A percentile compares a stretch with the other conserved stretches of the same genome.
These are phyloP conservation scores for Lycopodina hypogea DNA, from an alignment of 37 sponge, comb jelly and placozoan species.

Conservation along the genomic window DNA sequence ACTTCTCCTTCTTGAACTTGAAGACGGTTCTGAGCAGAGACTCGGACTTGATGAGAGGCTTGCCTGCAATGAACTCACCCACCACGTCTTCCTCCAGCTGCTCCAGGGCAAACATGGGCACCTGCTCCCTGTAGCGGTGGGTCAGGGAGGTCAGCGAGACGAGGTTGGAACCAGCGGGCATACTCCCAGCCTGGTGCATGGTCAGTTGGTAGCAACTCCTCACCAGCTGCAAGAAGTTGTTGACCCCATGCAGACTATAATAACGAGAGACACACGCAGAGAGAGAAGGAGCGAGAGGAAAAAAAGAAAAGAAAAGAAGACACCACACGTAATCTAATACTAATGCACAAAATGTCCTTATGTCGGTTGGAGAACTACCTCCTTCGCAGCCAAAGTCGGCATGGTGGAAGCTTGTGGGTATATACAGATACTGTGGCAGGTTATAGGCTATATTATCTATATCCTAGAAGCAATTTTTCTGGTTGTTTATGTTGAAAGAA, in stretches of 20 bases:
- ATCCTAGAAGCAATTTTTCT: too few species aligned
- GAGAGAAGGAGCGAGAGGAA: too few species aligned
- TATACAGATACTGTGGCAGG: neutral
- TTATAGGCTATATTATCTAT: too few species aligned
- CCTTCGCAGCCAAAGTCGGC: too few species aligned
- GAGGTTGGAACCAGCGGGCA: neutral
- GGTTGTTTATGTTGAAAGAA: too few species aligned
- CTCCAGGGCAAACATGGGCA: constrained; percentile 35
- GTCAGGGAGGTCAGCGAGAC: neutral
- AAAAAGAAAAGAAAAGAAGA: neutral
- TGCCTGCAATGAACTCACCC: constrained; percentile 60
- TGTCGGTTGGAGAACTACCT: too few species aligned
- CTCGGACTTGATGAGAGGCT: constrained; percentile 41
- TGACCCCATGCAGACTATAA: constrained; percentile 48
- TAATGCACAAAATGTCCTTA: too few species aligned
- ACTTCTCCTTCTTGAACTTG: constrained; percentile 41
- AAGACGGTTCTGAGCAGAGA: constrained; percentile 41
- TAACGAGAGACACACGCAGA: neutral
- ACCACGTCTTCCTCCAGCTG: constrained; percentile 71
- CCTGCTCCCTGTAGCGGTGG: neutral
- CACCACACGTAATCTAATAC: too few species aligned
- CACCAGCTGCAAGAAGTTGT: constrained; percentile 51
- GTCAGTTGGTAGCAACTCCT: constrained; percentile 43
- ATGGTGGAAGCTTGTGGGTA: too few species aligned
- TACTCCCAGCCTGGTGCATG: neutral